Evolutionary conservation across 23 tunicate genomes (phyloP).

Genomic region (Diplosoma virens): DNA sequence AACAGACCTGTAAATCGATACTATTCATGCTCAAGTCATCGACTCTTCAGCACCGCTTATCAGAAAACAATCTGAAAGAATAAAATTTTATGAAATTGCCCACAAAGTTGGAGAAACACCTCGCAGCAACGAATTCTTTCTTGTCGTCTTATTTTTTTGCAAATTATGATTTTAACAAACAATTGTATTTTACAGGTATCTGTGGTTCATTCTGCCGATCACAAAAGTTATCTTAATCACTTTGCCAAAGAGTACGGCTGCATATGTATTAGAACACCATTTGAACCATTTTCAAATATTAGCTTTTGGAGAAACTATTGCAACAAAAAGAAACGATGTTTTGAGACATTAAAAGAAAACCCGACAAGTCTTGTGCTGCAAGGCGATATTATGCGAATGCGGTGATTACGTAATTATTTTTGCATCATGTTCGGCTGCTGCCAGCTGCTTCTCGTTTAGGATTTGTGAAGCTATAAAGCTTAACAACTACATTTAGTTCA

Average conservation of each 20-base stretch:
- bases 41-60: no score
- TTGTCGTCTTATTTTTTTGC: no score
- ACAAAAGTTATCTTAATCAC: conserved; percentile 39
- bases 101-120: no score
- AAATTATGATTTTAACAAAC: no score
- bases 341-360: conserved; percentile 14
- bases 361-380: conserved; percentile 36
- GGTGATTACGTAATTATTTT: no score
- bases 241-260: conserved; percentile 46
- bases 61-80: no score
- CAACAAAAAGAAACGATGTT: background rate
- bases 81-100: no score
- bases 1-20: no score
- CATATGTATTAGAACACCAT: conserved; percentile 50
- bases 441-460: no score
- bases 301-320: conserved; percentile 40
- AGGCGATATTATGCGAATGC: conserved; percentile 51
- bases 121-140: no score
- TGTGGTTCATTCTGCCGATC: conserved; percentile 57
- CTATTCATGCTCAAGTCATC: no score
- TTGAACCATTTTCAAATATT: conserved; percentile 31
- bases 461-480: background rate
- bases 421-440: no score
- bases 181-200: conserved; percentile 41
- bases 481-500: background rate